Evolutionary conservation across 2,888 invertebrate genomes (phyloP), one percentile per base, ranked within the genome.

Genomic region (Hyposoter dolosus): DNA sequence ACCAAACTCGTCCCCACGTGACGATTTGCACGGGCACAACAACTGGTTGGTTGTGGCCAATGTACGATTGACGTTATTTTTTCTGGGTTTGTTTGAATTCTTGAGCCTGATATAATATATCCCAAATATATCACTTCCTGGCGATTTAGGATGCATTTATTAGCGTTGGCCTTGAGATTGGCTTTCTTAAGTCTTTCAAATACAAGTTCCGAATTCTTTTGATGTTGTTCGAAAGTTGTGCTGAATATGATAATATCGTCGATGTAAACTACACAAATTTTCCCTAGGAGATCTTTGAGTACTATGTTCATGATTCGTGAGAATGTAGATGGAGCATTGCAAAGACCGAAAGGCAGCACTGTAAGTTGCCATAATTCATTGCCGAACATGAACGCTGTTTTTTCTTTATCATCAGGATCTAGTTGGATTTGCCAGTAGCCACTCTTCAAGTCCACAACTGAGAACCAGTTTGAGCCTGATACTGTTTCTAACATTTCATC

Each of bases 231-330:
- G 45, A 88, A 87, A 9, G 28, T 84, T 50, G 68, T 82, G 0
- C 85, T 83, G 23, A 84, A 82, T 7, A 84, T 75, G 28, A 89
- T 86, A 17, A 87, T 88, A 83, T 89, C 89, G 32, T 90, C 89
- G 1, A 88, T 65, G 71, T 89, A 89, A 0, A 89, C 84, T 19
- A 89, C 43, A n/a, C 84, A 88, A 0, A 72, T 88, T 63, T 88
- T 85, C 82, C 87, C n/a, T n/a, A n/a, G n/a, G n/a, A n/a, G n/a
- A n/a, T n/a, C n/a, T n/a, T n/a, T n/a, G n/a, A n/a, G n/a, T n/a
- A n/a, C n/a, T n/a, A n/a, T n/a, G n/a, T 50, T 50, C 47, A 50
- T 50, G 17, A 50, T 17, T 50, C 47, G 47, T 9, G 17, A 17
- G 47, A 50, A 50, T 17, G 47, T 50, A 50, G 47, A 17, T 50